Conservation (phyloP, 2,888 invertebrate species). For the Watsonalla cultraria region DNA sequence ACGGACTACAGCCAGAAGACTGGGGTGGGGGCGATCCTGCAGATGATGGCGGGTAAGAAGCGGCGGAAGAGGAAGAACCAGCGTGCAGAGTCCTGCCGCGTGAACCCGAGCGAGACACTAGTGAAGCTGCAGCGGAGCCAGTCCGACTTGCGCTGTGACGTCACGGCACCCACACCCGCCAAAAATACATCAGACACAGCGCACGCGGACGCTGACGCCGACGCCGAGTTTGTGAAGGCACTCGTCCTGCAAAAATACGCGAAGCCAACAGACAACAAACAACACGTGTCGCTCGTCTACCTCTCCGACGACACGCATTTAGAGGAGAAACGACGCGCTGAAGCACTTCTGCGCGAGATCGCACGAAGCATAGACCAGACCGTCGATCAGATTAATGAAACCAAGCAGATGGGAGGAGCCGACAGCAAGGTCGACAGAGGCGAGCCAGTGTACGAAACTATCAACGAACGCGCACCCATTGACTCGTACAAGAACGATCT, state of each 20-base stretch:
- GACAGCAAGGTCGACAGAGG: slow-evolving; percentile 40
- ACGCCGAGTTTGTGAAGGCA: slow-evolving; percentile 66
- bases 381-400: slow-evolving; percentile 56
- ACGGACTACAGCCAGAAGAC: slow-evolving; percentile 63
- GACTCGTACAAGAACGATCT: slow-evolving; percentile 54
- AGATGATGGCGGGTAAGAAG: slow-evolving; percentile 70
- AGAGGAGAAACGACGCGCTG: slow-evolving; percentile 64
- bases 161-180: slow-evolving; percentile 42
- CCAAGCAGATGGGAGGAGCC: slow-evolving; percentile 53
- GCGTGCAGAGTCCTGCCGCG: slow-evolving; percentile 49
- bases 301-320: slow-evolving; percentile 53
- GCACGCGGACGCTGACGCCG: slow-evolving; percentile 29
- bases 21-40: slow-evolving; percentile 61
- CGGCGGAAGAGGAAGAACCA: slow-evolving; percentile 45
- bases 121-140: slow-evolving; percentile 42
- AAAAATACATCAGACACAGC: slow-evolving; percentile 44
- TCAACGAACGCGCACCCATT: slow-evolving; percentile 36
- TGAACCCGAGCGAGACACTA: slow-evolving; percentile 47
- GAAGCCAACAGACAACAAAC: slow-evolving; percentile 47
- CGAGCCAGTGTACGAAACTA: slow-evolving; percentile 50
- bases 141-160: slow-evolving; percentile 36
- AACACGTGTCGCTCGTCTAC: slow-evolving; percentile 69
- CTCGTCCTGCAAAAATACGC: slow-evolving; percentile 70
- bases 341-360: slow-evolving; percentile 65
- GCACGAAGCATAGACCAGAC: slow-evolving; percentile 67